Percentiles rank a stretch among this genome's conserved stretches.
phyloP scores from a whole-genome alignment of 2,113 vertebrate species.

The Labeo catla region DNA sequence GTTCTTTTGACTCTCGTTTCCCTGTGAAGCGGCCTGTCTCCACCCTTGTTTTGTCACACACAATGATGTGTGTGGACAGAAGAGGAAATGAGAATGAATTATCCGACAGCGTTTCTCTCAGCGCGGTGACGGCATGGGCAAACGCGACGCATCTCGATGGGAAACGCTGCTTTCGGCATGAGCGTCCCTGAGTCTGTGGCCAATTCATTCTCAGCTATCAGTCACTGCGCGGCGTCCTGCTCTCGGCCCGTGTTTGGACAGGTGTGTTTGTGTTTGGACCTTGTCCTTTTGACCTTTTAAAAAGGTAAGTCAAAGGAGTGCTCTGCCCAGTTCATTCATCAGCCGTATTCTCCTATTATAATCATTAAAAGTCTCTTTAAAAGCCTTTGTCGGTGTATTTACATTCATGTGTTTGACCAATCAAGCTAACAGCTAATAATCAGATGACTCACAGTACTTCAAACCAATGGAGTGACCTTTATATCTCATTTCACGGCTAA shows the following conservation, averaged over 20 bases:
- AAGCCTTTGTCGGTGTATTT: conserved; percentile 47
- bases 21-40: not conserved
- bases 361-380: conserved; percentile 46
- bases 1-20: not conserved
- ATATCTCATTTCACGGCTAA: conserved; percentile 13
- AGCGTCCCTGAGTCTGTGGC: conserved; percentile 15
- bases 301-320: conserved; percentile 33
- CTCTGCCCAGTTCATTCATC: conserved; percentile 56
- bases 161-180: not conserved
- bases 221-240: conserved; percentile 53
- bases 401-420: conserved; percentile 47
- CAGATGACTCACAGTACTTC: not conserved
- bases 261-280: conserved; percentile 61
- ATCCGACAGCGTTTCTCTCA: conserved; percentile 14
- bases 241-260: conserved; percentile 71
- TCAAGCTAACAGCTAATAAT: conserved; percentile 51
- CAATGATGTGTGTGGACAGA: conserved; percentile 25
- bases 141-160: conserved; percentile 9
- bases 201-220: conserved; percentile 59
- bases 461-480: not conserved
- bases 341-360: conserved; percentile 20
- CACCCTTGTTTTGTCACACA: not conserved
- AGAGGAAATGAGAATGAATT: conserved; percentile 31
- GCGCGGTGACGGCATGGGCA: not conserved
- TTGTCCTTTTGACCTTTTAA: conserved; percentile 59